A percentile compares a stretch with the other conserved stretches of the same genome.
Evolutionary conservation across 2,113 vertebrate genomes (phyloP).

Genomic region (Lamprologus speciosus): DNA sequence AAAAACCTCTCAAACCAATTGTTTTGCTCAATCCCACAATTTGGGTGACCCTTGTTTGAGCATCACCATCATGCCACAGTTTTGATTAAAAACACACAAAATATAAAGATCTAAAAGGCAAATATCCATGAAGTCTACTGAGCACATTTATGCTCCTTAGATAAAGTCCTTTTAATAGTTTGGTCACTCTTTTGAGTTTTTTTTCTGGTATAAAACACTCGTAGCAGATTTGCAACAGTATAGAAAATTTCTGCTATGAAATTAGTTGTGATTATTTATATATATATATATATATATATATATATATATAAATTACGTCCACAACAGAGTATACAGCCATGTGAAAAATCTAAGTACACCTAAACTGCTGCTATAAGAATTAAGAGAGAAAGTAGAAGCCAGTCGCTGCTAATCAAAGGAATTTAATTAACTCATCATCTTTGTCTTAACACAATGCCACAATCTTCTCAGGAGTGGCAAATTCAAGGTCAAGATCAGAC

Average conservation of each 20-base stretch:
- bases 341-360: not conserved
- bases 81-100: not conserved
- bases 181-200: not conserved
- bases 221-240: not conserved
- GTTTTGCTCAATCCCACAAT: not conserved
- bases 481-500: not conserved
- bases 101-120: conserved; percentile 24
- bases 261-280: accelerated
- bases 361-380: not conserved
- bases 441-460: not conserved
- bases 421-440: not conserved
- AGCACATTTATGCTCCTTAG: not conserved
- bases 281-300: no score
- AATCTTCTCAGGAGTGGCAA: not conserved
- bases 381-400: not conserved
- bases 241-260: not conserved
- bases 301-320: not conserved
- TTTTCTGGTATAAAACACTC: not conserved
- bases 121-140: not conserved
- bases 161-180: not conserved
- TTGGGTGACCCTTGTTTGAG: not conserved
- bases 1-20: not conserved
- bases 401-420: not conserved
- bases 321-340: not conserved
- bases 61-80: not conserved